Base-by-base conservation (phyloP, 2,888 invertebrate species). In the Pollenia amentaria region DNA sequence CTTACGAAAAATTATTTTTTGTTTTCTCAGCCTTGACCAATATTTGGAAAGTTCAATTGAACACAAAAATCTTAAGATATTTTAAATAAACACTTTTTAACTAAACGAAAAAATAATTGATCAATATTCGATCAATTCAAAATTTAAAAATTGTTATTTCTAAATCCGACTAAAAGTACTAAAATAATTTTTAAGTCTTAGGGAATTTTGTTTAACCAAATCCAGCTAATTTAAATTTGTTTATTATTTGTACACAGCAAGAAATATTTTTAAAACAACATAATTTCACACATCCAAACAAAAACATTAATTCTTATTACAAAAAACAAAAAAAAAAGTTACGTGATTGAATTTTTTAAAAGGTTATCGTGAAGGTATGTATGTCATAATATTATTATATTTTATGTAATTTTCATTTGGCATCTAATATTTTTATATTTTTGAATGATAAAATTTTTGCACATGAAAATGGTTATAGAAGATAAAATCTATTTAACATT, bases 321-420 rank as follows among this genome's bases (percentile, higher is more conserved):
- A 42, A 38, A 44, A 42, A 60, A 42, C 18, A 64, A 53, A 46
- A 38, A 69, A 40, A 48, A 69, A 62, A 21, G 44, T 73, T 72
- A 72, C 73, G 64, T 73, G 73, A 64, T 29, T 72, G 64, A 64
- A 64, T 51, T 70, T 79, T 70, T 16, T 70, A 10, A 44, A 62
- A 67, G 40, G 42, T 73, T 46, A 65, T 73, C 73, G 65, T 67
- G 57, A 81, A 73, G 67, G 60, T 81, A 67, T 81, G 18, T 75
- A 16, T 75, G 81, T 67, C 73, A 81, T 57, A 57, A 65, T 65
- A 44, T 18, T 62, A 44, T 12, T 53, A 3, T 29, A 16, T 44
- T 53, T 60, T 64, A 29, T 62, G 44, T 62, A 18, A 69, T 60
- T 69, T 69, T 48, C 18, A 53, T 77, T 77, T 70, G 57, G 40